phyloP scores from a whole-genome alignment of 2,113 vertebrate genomes.

The Corythoichthys intestinalis region DNA sequence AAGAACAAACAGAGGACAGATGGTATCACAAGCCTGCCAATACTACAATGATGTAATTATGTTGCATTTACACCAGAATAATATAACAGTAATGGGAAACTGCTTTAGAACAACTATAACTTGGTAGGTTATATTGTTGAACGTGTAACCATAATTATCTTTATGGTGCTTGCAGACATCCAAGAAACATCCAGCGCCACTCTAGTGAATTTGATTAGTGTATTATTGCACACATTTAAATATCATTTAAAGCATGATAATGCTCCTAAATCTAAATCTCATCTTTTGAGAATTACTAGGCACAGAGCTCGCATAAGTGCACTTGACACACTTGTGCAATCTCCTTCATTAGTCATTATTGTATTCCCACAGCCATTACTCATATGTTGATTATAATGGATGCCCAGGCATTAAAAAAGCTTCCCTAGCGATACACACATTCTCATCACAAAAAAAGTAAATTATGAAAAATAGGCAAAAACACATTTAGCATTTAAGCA shows the following conservation, averaged over 20 bases:
- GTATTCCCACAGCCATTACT: neutral
- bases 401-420: neutral
- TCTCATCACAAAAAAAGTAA: neutral
- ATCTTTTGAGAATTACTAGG: neutral
- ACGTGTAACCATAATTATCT: neutral
- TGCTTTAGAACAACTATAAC: neutral
- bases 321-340: neutral
- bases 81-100: too few relatives aligned
- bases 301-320: neutral
- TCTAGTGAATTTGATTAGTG: neutral
- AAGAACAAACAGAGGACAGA: neutral
- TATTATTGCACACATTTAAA: neutral
- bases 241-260: neutral
- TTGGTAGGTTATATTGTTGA: neutral
- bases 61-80: neutral
- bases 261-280: neutral
- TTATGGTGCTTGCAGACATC: neutral
- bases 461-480: neutral
- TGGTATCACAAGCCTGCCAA: neutral
- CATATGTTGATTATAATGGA: conserved; percentile 1
- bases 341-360: neutral
- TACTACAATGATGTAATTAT: neutral
- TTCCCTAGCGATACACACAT: neutral
- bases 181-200: neutral
- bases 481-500: neutral